Percentiles rank a stretch among this genome's conserved stretches.
These are phyloP conservation scores for Anadara kagoshimensis DNA, from an alignment of 1,140 invertebrate genomes.

Conservation along the genomic window DNA sequence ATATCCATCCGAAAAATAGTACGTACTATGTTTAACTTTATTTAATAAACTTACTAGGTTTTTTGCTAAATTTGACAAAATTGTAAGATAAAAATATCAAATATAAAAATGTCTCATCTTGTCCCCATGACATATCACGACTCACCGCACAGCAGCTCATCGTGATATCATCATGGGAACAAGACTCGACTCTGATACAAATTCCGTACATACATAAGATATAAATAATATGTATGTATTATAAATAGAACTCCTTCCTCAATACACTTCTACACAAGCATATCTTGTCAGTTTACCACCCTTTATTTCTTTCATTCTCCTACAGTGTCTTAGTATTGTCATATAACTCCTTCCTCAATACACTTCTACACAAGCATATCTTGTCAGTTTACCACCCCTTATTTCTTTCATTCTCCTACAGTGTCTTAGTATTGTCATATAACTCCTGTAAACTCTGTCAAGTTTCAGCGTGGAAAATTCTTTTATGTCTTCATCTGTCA, in stretches of 20 bases:
- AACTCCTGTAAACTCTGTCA: constrained; percentile 51
- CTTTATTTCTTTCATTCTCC: constrained; percentile 62
- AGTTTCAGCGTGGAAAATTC: constrained; percentile 57
- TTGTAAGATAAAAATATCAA: no score
- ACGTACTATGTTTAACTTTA: no score
- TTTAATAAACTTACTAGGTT: no score
- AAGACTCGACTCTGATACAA: no score
- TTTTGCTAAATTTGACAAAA: no score
- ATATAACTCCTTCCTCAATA: constrained; percentile 46
- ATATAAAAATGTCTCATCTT: no score
- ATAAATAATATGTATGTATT: no score
- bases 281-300: constrained; percentile 58
- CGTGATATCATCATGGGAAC: no score
- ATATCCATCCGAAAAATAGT: no score
- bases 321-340: constrained; percentile 66
- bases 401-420: constrained; percentile 65
- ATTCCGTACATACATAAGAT: no score
- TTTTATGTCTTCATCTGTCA: constrained; percentile 65
- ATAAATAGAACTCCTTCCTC: constrained; percentile 9
- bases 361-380: constrained; percentile 55
- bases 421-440: constrained; percentile 66
- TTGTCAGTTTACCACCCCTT: constrained; percentile 51
- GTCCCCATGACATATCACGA: no score
- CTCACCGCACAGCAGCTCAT: no score
- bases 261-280: constrained; percentile 51